A percentile compares a stretch with the other conserved stretches of the same genome.
These are phyloP conservation scores for Melanotaenia maccullochi DNA, from an alignment of 2,797 vertebrate genomes.

Conservation along the genomic window DNA sequence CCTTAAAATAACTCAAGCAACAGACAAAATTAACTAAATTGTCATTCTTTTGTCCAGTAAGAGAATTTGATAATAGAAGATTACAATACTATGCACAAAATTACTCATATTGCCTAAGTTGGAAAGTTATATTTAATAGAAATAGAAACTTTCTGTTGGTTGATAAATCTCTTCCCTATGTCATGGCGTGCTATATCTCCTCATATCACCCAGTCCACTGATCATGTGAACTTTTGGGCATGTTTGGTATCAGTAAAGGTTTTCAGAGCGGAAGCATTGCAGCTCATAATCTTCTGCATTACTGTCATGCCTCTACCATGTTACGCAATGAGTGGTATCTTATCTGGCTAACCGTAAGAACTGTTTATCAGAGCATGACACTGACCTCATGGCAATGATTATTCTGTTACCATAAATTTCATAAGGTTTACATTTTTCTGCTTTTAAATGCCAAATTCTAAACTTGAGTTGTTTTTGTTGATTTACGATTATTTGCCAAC, in stretches of 20 bases:
- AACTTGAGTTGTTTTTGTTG: constrained; percentile 10
- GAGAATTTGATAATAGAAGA: background rate
- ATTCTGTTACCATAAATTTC: constrained; percentile 19
- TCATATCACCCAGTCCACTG: constrained; percentile 7
- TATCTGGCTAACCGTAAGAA: constrained; percentile 31
- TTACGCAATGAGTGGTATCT: constrained; percentile 31
- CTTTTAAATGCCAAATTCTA: constrained; percentile 38
- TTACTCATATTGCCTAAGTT: background rate
- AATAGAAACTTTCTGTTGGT: background rate
- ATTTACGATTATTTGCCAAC: constrained; percentile 38
- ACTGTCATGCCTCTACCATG: constrained; percentile 19
- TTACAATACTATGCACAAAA: background rate
- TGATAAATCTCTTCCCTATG: constrained; percentile 5
- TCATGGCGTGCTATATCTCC: background rate
- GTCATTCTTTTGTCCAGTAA: too few species aligned
- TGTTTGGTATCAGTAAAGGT: constrained; percentile 27
- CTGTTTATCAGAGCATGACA: constrained; percentile 49
- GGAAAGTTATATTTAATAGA: background rate
- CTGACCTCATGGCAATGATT: constrained; percentile 23
- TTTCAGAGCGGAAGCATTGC: constrained; percentile 16
- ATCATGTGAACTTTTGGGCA: constrained; percentile 13
- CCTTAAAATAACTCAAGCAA: too few species aligned
- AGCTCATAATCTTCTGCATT: constrained; percentile 14
- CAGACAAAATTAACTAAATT: too few species aligned
- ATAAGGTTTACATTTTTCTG: constrained; percentile 33